Conservation (phyloP, 2,888 invertebrate genomes). For the Drosophila eohydei region DNA sequence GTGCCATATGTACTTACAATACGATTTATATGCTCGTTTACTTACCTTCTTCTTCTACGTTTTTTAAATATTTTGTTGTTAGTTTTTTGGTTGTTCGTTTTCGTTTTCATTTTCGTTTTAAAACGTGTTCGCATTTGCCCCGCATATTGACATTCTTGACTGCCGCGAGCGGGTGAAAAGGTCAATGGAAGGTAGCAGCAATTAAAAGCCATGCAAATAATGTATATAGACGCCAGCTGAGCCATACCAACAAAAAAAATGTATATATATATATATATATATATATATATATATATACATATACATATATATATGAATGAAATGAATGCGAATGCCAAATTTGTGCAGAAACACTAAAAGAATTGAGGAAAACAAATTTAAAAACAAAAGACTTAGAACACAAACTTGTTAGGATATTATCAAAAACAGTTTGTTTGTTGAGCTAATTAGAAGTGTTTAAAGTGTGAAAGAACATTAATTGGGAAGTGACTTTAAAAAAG, state of each 20-base stretch:
- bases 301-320: background rate
- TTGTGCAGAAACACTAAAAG: slow-evolving; percentile 34
- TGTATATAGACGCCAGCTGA: slow-evolving; percentile 7
- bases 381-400: slow-evolving; percentile 64
- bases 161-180: slow-evolving; percentile 61
- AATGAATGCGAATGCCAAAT: slow-evolving; percentile 27
- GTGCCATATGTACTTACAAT: slow-evolving; percentile 30
- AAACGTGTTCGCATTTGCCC: slow-evolving; percentile 31
- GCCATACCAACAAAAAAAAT: slow-evolving; percentile 22
- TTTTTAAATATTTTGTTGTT: slow-evolving; percentile 10
- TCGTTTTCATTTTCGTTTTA: slow-evolving; percentile 15
- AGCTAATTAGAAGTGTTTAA: background rate
- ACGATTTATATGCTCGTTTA: slow-evolving; percentile 15
- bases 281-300: slow-evolving; percentile 8
- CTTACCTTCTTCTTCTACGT: background rate
- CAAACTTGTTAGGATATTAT: slow-evolving; percentile 39
- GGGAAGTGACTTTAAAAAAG: background rate
- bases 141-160: slow-evolving; percentile 55
- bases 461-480: background rate
- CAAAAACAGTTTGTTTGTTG: background rate
- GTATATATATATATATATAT: slow-evolving; percentile 4
- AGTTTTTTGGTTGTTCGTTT: slow-evolving; percentile 14
- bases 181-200: slow-evolving; percentile 71
- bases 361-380: slow-evolving; percentile 2
- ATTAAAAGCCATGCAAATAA: slow-evolving; percentile 57